These are phyloP conservation scores for Sicus ferrugineus DNA, from an alignment of 2,888 invertebrate genomes.

Conservation along the genomic window DNA sequence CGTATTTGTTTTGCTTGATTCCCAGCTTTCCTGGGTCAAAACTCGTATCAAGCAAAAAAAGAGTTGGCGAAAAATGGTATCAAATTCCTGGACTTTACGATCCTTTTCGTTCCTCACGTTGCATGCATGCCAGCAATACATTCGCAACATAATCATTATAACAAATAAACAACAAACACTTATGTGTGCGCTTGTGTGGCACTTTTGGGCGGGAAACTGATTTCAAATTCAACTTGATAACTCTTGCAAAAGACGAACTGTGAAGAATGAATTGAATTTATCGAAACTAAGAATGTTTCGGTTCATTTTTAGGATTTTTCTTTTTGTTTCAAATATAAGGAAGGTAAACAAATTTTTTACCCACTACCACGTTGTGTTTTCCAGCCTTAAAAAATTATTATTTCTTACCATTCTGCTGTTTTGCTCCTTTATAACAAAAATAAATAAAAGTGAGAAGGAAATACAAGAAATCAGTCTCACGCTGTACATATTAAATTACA, in stretches of 20 bases:
- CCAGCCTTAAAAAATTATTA: neutral
- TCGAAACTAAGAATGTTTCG: too few species aligned
- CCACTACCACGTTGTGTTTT: neutral
- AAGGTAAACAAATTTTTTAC: too few species aligned
- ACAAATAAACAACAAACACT: neutral
- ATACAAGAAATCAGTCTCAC: slow-evolving; percentile 20
- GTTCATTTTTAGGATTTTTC: too few species aligned
- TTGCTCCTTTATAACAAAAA: neutral
- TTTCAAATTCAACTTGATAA: neutral
- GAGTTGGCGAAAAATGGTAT: neutral
- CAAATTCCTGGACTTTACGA: slow-evolving; percentile 2
- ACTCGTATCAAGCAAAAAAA: neutral
- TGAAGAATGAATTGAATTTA: too few species aligned
- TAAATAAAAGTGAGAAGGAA: neutral
- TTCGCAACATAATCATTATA: too few species aligned
- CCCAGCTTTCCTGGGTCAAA: neutral
- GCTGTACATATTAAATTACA: slow-evolving; percentile 22
- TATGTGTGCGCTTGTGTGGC: slow-evolving; percentile 11
- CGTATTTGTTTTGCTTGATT: neutral
- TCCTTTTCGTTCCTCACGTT: neutral
- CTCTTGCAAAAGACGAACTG: neutral
- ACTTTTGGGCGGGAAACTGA: slow-evolving; percentile 18
- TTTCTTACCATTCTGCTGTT: neutral
- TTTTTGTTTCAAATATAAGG: too few species aligned
- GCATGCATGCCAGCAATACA: too few species aligned